phyloP scores from a whole-genome alignment of 1,140 invertebrate species.

The Arctopsyche grandis region DNA sequence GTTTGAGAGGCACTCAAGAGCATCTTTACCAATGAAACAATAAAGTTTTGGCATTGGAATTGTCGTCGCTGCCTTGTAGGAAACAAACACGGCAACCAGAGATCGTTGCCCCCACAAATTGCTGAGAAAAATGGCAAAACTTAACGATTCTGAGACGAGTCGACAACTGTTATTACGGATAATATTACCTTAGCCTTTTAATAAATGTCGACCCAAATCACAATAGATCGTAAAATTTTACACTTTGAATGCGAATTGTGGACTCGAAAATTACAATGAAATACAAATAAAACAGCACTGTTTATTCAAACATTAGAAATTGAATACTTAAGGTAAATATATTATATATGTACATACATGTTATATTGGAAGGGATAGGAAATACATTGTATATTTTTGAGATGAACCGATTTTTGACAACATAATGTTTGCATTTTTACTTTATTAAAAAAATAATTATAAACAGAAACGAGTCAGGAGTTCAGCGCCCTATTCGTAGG shows the following conservation, averaged over 20 bases:
- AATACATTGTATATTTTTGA: too few species aligned
- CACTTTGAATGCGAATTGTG: not conserved
- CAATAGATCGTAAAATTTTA: slow-evolving; percentile 25
- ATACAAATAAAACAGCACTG: not conserved
- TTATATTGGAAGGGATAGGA: too few species aligned
- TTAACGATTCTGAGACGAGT: not conserved
- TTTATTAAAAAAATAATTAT: too few species aligned
- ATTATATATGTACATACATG: too few species aligned
- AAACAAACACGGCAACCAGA: not conserved
- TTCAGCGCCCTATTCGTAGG: slow-evolving; percentile 10
- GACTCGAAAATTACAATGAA: not conserved
- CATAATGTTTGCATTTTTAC: too few species aligned
- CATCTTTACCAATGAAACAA: slow-evolving; percentile 4
- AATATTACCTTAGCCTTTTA: slow-evolving; percentile 17
- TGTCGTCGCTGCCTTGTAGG: not conserved
- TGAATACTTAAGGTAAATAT: too few species aligned
- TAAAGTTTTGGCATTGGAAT: slow-evolving; percentile 13
- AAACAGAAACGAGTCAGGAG: not conserved
- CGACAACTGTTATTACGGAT: not conserved
- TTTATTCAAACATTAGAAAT: too few species aligned
- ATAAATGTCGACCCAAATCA: not conserved
- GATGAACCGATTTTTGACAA: too few species aligned
- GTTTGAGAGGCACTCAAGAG: not conserved
- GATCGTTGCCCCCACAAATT: slow-evolving; percentile 22
- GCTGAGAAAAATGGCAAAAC: slow-evolving; percentile 17